Conservation (phyloP, 1,140 invertebrate genomes). For the Conopomorpha cramerella region DNA sequence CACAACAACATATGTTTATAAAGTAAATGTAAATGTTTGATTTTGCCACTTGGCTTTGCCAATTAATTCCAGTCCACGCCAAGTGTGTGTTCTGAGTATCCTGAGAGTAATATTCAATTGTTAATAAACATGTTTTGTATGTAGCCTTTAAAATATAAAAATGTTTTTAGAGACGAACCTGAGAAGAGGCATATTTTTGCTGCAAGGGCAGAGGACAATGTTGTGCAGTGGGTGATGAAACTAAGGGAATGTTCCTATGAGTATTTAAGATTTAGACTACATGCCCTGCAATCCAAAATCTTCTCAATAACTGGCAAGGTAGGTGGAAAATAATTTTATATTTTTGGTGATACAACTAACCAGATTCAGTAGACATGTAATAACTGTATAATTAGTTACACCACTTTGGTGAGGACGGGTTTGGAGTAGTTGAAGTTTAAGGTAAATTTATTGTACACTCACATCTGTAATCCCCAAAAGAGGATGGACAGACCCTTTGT, state of each 20-base stretch:
- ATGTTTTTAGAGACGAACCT: conserved; percentile 63
- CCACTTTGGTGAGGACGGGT: too few species aligned
- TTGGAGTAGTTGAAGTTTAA: too few species aligned
- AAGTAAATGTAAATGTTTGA: too few species aligned
- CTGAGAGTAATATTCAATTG: background rate
- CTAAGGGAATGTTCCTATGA: conserved; percentile 67
- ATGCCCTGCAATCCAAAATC: conserved; percentile 63
- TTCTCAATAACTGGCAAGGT: conserved; percentile 65
- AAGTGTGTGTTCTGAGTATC: background rate
- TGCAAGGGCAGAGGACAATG: conserved; percentile 65
- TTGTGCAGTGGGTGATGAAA: conserved; percentile 65
- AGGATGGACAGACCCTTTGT: too few species aligned
- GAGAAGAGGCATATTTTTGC: conserved; percentile 69
- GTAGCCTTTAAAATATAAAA: background rate
- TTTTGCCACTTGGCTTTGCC: background rate
- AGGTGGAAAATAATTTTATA: too few species aligned
- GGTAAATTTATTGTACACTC: too few species aligned
- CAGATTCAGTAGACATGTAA: too few species aligned
- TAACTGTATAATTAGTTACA: too few species aligned
- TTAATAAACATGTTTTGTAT: background rate
- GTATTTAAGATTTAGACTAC: conserved; percentile 62
- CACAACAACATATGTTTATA: too few species aligned
- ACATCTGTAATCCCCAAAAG: too few species aligned
- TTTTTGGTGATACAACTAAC: too few species aligned
- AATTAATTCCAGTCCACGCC: background rate